Conservation (phyloP, 2,113 vertebrate species). For the Lasiurus borealis region DNA sequence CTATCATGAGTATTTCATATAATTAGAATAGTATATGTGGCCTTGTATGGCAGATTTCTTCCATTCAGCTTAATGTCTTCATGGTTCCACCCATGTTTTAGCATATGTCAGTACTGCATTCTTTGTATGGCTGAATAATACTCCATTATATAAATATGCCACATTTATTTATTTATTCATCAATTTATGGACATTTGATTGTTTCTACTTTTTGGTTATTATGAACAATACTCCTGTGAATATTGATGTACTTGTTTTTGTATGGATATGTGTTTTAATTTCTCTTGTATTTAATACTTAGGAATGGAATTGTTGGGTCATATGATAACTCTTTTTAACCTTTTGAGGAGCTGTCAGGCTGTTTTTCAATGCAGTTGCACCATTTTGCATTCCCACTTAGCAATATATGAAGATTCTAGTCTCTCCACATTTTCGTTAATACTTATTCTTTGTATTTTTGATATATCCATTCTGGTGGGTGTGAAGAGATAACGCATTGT, state of each 20-base stretch:
- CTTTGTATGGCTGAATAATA: background rate
- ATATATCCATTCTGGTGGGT: background rate
- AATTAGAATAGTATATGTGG: background rate
- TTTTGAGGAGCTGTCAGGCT: background rate
- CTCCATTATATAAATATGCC: background rate
- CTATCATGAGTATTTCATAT: background rate
- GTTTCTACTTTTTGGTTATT: background rate
- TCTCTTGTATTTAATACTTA: background rate
- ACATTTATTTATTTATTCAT: background rate
- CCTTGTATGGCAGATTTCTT: background rate
- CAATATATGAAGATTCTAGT: background rate
- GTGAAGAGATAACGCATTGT: background rate
- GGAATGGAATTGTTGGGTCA: conserved; percentile 15
- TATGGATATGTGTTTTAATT: background rate
- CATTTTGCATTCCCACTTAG: background rate
- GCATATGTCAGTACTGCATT: background rate
- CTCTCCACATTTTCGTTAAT: background rate
- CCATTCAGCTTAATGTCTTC: background rate
- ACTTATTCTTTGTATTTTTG: background rate
- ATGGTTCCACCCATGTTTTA: background rate
- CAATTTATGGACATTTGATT: background rate
- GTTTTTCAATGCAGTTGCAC: background rate
- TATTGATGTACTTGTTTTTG: background rate
- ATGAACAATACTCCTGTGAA: background rate
- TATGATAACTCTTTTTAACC: background rate